Evolutionary conservation across 1,140 invertebrate species (phyloP).

Genomic region (Drosophila kanapiae): DNA sequence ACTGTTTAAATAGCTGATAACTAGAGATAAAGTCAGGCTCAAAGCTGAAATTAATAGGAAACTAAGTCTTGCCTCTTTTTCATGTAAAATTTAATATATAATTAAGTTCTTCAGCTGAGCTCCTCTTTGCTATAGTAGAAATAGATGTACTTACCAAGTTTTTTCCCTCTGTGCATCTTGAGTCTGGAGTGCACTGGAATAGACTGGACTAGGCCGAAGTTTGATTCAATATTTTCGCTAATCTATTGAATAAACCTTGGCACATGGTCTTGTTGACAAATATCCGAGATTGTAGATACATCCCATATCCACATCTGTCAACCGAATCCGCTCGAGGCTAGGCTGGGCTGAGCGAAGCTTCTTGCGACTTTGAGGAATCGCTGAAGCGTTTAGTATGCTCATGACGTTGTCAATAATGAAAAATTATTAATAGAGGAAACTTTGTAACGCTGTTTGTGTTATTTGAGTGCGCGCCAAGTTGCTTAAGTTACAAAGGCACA

Average conservation of each 20-base stretch:
- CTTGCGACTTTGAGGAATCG: conserved; percentile 38
- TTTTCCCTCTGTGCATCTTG: not conserved
- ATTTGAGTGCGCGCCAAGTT: conserved; percentile 46
- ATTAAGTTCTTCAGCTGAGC: not conserved
- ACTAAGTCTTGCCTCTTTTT: too few species aligned
- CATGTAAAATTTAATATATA: not conserved
- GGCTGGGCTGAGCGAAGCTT: not conserved
- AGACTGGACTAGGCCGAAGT: conserved; percentile 18
- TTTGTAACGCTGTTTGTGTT: conserved; percentile 49
- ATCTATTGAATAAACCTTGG: conserved; percentile 32
- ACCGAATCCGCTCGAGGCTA: conserved; percentile 2
- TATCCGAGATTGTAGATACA: not conserved
- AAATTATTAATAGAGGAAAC: conserved; percentile 57
- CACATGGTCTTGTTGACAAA: conserved; percentile 33
- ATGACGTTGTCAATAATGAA: conserved; percentile 44
- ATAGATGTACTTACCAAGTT: too few species aligned
- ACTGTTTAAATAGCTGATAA: not conserved
- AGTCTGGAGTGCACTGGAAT: conserved; percentile 28
- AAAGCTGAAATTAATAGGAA: not conserved
- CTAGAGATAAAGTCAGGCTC: not conserved
- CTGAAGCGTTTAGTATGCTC: conserved; percentile 50
- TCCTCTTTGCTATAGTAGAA: not conserved
- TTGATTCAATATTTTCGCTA: conserved; percentile 41
- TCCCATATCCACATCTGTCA: conserved; percentile 10
- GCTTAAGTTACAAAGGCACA: conserved; percentile 44